These are phyloP conservation scores for Dermochelys coriacea DNA, from an alignment of 2,797 vertebrate species.

Conservation along the genomic window DNA sequence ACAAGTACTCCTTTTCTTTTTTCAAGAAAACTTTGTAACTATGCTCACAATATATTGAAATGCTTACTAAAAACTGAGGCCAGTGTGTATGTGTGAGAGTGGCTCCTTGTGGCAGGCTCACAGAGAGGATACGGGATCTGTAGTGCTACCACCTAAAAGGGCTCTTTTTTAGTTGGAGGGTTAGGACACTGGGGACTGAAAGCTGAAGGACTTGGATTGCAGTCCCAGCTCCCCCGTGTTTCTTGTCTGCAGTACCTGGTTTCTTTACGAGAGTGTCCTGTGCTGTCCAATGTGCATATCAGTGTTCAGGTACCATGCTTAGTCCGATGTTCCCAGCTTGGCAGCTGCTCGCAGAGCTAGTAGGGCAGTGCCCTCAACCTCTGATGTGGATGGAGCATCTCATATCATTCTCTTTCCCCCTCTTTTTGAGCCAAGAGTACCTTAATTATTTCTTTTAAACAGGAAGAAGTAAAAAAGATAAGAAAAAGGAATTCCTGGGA, in stretches of 20 bases:
- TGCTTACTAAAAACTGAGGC: neutral
- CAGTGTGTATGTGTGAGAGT: neutral
- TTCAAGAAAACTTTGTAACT: neutral
- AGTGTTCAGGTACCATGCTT: neutral
- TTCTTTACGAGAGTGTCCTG: neutral
- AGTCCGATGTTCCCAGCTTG: neutral
- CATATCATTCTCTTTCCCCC: neutral
- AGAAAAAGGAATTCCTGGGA: neutral
- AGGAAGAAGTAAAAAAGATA: neutral
- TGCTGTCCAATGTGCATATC: neutral
- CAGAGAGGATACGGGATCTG: neutral
- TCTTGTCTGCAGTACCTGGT: neutral
- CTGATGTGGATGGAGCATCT: neutral
- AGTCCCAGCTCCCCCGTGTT: neutral
- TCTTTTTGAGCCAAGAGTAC: rapidly evolving
- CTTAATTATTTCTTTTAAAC: neutral
- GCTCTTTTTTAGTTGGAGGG: neutral
- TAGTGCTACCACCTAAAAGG: neutral
- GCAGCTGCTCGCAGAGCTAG: neutral
- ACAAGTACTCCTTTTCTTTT: too few species aligned
- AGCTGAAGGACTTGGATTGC: neutral
- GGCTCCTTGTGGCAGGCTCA: neutral
- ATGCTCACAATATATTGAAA: neutral
- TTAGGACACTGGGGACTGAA: neutral
- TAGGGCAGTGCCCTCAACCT: neutral